These are phyloP conservation scores for Labeo calbasu DNA, from an alignment of 2,797 vertebrate genomes.

Conservation along the genomic window DNA sequence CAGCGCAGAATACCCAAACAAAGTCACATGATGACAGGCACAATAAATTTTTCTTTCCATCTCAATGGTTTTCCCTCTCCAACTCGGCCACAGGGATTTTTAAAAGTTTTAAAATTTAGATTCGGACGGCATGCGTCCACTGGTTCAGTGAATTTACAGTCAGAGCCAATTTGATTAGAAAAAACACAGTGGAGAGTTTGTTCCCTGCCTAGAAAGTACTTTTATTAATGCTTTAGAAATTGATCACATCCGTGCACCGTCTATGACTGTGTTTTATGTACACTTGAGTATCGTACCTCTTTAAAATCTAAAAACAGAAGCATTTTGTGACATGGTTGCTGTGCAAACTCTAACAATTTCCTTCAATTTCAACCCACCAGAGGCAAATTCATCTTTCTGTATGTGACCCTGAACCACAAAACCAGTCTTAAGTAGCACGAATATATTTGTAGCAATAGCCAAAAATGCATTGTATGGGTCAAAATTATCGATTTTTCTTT, in stretches of 20 bases:
- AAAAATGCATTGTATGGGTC: no score
- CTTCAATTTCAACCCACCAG: background rate
- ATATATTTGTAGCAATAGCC: no score
- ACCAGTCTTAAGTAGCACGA: no score
- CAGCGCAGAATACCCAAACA: slow-evolving; percentile 10
- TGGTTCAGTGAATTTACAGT: slow-evolving; percentile 10
- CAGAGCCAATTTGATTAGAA: slow-evolving; percentile 4
- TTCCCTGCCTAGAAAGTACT: background rate
- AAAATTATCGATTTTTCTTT: no score
- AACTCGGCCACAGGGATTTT: slow-evolving; percentile 11
- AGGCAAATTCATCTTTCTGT: background rate
- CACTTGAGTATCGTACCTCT: background rate
- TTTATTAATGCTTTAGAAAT: background rate
- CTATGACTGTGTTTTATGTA: slow-evolving; percentile 1
- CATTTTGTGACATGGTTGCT: background rate
- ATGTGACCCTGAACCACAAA: background rate
- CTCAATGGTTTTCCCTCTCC: slow-evolving; percentile 1
- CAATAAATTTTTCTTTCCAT: slow-evolving; percentile 20
- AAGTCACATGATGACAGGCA: slow-evolving; percentile 39
- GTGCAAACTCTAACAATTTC: background rate
- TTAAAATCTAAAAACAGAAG: background rate
- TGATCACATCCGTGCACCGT: background rate
- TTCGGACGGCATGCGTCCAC: background rate
- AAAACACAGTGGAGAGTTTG: background rate
- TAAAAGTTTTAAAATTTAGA: background rate